A percentile compares a stretch with the other conserved stretches of the same genome.
Evolutionary conservation across 2,113 vertebrate genomes (phyloP).

Genomic region (Pomatorhinus ruficollis): DNA sequence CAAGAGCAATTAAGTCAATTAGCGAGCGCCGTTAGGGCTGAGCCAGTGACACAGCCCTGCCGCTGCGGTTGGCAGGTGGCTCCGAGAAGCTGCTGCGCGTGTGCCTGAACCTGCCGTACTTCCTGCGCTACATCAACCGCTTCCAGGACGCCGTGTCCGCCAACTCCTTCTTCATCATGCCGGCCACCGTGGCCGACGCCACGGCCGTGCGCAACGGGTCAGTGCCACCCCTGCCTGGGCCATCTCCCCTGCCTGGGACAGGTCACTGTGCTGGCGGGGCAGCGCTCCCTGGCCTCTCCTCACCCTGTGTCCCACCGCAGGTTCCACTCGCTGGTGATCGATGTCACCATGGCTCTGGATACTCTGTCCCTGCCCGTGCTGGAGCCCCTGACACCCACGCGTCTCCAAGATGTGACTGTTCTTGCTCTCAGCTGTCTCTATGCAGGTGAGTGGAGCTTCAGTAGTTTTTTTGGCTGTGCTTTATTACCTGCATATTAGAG

Average conservation of each 20-base stretch:
- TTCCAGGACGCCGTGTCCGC: constrained; percentile 98
- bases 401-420: constrained; percentile 94
- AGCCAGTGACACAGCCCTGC: background rate
- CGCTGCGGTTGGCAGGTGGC: constrained; percentile 77
- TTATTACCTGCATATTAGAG: background rate
- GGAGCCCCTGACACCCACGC: constrained; percentile 92
- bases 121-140: constrained; percentile 98
- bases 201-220: constrained; percentile 98
- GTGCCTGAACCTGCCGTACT: constrained; percentile 97
- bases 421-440: constrained; percentile 97
- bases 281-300: background rate
- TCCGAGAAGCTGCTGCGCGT: constrained; percentile 96
- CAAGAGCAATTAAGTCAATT: background rate
- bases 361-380: constrained; percentile 94
- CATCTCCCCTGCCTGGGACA: background rate
- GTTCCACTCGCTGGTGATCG: constrained; percentile 97
- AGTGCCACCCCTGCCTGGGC: background rate
- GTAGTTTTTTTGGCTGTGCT: background rate
- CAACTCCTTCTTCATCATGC: constrained; percentile 99
- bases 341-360: constrained; percentile 98
- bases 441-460: constrained; percentile 80
- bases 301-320: constrained; percentile 41
- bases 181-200: constrained; percentile 95
- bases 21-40: background rate
- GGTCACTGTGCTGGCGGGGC: background rate